Conservation (phyloP, 2,888 invertebrate species). For the Hedya salicella region DNA sequence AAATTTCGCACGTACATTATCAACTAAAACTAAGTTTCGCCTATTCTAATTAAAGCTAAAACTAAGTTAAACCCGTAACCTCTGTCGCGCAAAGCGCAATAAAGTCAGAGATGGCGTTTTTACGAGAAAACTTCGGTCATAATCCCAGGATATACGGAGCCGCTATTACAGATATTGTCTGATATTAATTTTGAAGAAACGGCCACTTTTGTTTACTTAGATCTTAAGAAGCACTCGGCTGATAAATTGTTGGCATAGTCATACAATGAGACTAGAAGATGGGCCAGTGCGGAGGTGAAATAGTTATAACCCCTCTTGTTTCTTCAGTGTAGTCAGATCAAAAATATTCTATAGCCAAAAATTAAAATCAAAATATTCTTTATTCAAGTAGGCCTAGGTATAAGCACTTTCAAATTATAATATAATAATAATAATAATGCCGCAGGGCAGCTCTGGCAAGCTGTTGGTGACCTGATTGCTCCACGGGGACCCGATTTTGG, state of each 20-base stretch:
- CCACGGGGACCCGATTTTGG: too few relatives aligned
- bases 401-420: too few relatives aligned
- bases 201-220: neutral
- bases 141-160: slow-evolving; percentile 39
- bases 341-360: too few relatives aligned
- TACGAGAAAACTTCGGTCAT: slow-evolving; percentile 44
- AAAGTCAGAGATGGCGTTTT: slow-evolving; percentile 42
- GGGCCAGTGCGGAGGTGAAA: too few relatives aligned
- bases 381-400: too few relatives aligned
- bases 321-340: too few relatives aligned
- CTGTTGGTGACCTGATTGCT: too few relatives aligned
- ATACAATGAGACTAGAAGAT: too few relatives aligned
- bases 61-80: slow-evolving; percentile 3
- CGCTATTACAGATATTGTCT: slow-evolving; percentile 33
- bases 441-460: too few relatives aligned
- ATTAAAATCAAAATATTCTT: too few relatives aligned
- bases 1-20: slow-evolving; percentile 5
- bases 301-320: too few relatives aligned
- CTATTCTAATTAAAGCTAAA: slow-evolving; percentile 24
- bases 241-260: neutral
- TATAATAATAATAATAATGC: too few relatives aligned
- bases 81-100: slow-evolving; percentile 24
- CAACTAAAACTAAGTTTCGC: slow-evolving; percentile 19
- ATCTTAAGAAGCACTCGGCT: neutral
- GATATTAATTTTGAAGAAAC: slow-evolving; percentile 23